Evolutionary conservation across 2,888 invertebrate genomes (phyloP), one percentile per base, ranked within the genome.

Genomic region (Acrocera orbiculus): DNA sequence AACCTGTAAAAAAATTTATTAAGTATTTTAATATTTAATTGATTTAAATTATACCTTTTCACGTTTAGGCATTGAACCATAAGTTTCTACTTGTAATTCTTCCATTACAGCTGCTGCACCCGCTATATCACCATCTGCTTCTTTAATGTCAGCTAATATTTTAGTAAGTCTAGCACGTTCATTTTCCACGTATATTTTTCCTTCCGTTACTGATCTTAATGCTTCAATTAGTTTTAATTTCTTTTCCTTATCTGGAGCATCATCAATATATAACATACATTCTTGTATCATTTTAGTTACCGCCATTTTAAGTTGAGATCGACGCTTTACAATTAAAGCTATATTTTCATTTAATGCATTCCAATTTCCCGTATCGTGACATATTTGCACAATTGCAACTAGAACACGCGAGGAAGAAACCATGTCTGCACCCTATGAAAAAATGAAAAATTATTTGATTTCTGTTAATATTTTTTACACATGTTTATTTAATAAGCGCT

Each of bases 121-220:
- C 5, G 77, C 66, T 2, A 89, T 68, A 56, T 90, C 76, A 11
- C 76, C 78, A 52, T 83, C 83, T 3, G 76, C 73, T 50, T 92
- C 81, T 42, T 85, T 77, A 35, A 86, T 76, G 52, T 81, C 75
- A 1, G 86, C 83, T 40, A 92, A 60, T 45, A 79, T 83, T 49
- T 92, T 83, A 2, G 98, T 98, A 5, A 98, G 64, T 34, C 96
- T 70, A 4, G 98, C 98, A 48, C 98, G 69, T 61, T 99, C 98
- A 7, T 95, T 93, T 69, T 98, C 98, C n/a, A 99, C 98, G 57
- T 99, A 99, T 44, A 99, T 98, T 75, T 98, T 98, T 43, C 98
- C 98, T 54, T 93, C 95, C 0, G 96, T 96, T 3, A 98, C 95
- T 5, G 78, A 73, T 42, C 90, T 71, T 30, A 99, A 62, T 0